These are phyloP conservation scores for Vidua macroura DNA, from an alignment of 2,113 vertebrate species.

Conservation along the genomic window DNA sequence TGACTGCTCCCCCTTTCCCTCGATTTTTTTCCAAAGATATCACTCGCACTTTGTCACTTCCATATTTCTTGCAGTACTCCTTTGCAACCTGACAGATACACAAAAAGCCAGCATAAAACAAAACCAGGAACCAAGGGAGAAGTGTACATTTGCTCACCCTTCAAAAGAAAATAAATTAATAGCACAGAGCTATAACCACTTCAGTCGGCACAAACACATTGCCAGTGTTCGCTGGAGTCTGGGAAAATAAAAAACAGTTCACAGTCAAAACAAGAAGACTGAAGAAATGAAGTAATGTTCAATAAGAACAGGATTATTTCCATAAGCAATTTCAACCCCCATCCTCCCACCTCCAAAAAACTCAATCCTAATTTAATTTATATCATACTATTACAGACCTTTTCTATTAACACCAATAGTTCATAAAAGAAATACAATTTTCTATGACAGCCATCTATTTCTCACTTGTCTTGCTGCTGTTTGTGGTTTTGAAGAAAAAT, in stretches of 20 bases:
- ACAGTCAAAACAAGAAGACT: not conserved
- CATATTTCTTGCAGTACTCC: slow-evolving; percentile 84
- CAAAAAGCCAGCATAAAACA: slow-evolving; percentile 46
- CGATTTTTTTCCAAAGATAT: slow-evolving; percentile 87
- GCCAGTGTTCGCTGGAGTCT: not conserved
- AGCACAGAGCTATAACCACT: slow-evolving; percentile 1
- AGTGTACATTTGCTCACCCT: not conserved
- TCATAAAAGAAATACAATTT: not conserved
- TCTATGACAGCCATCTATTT: not conserved
- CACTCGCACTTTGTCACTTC: slow-evolving; percentile 89
- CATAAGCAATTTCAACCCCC: not conserved
- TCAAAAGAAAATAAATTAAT: not conserved
- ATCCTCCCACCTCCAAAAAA: not conserved
- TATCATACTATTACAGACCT: not conserved
- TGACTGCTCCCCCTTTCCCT: slow-evolving; percentile 93
- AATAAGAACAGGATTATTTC: not conserved
- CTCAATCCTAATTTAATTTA: not conserved
- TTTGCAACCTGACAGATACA: slow-evolving; percentile 82
- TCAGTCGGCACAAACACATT: not conserved
- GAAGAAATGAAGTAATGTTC: not conserved
- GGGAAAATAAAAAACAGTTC: slow-evolving; percentile 24
- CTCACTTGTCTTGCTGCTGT: not conserved
- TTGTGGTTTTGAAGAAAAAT: not conserved
- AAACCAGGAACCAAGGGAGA: not conserved
- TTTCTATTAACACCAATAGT: not conserved